Percentiles rank a stretch among this genome's conserved stretches.
These are phyloP conservation scores for Clivina fossor DNA, from an alignment of 2,888 invertebrate species.

Conservation along the genomic window DNA sequence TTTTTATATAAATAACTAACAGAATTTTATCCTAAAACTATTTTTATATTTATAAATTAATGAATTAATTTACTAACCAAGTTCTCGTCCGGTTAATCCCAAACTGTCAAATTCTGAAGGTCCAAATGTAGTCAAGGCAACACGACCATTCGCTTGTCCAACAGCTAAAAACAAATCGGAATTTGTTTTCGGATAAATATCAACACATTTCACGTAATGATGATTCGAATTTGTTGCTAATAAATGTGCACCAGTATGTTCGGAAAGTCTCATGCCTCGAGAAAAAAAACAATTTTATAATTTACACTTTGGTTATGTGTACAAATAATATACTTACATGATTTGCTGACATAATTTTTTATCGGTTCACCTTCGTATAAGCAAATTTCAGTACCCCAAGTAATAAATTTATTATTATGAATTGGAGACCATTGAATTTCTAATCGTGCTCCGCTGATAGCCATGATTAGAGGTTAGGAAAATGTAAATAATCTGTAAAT, in stretches of 20 bases:
- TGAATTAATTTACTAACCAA: slow-evolving; percentile 59
- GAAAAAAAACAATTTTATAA: too few species aligned
- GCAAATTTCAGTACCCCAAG: slow-evolving; percentile 88
- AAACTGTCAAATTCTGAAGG: slow-evolving; percentile 67
- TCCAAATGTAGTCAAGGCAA: slow-evolving; percentile 77
- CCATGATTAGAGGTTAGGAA: too few species aligned
- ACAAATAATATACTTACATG: slow-evolving; percentile 31
- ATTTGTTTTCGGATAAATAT: slow-evolving; percentile 78
- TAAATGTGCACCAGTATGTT: slow-evolving; percentile 68
- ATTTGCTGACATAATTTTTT: slow-evolving; percentile 56
- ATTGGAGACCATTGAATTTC: slow-evolving; percentile 89
- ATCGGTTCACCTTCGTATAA: slow-evolving; percentile 75
- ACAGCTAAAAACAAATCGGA: slow-evolving; percentile 81
- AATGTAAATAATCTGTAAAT: too few species aligned
- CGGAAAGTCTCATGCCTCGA: slow-evolving; percentile 72
- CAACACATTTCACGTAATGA: slow-evolving; percentile 82
- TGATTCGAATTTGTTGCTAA: slow-evolving; percentile 73
- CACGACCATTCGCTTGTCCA: slow-evolving; percentile 87
- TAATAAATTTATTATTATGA: slow-evolving; percentile 76
- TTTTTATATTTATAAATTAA: too few species aligned
- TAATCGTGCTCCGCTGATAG: slow-evolving; percentile 55
- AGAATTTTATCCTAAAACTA: too few species aligned
- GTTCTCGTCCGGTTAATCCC: slow-evolving; percentile 73
- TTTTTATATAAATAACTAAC: too few species aligned
- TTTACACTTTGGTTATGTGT: too few species aligned